Conservation (phyloP, 1,140 invertebrate genomes). For the Spodoptera litura region DNA sequence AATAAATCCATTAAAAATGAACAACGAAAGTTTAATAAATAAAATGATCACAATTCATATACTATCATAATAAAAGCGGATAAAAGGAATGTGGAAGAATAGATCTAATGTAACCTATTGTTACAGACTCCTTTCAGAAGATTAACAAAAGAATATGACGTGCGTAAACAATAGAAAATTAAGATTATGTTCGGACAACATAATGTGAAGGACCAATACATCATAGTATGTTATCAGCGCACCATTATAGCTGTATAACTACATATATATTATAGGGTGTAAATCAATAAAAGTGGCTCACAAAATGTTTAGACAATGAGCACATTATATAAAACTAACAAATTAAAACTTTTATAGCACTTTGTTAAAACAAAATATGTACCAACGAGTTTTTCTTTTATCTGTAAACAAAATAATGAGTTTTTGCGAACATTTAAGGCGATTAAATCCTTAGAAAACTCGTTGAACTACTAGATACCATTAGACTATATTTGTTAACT, state of each 20-base stretch:
- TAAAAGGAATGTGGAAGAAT: slow-evolving; percentile 34
- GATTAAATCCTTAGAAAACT: background rate
- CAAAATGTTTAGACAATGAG: too few relatives aligned
- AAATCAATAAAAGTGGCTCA: too few relatives aligned
- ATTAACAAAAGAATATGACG: slow-evolving; percentile 43
- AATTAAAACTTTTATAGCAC: too few relatives aligned
- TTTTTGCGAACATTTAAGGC: background rate
- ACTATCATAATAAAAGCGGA: slow-evolving; percentile 2
- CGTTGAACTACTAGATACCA: too few relatives aligned
- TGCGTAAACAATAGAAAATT: slow-evolving; percentile 50
- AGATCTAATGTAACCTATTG: slow-evolving; percentile 43
- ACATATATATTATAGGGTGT: background rate
- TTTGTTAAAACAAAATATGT: too few relatives aligned
- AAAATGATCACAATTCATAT: slow-evolving; percentile 7
- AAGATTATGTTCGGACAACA: slow-evolving; percentile 21
- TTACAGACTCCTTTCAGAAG: slow-evolving; percentile 46
- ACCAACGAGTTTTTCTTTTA: too few relatives aligned
- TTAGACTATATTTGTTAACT: background rate
- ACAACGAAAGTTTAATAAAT: slow-evolving; percentile 14
- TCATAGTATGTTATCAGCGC: background rate
- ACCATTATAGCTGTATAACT: background rate
- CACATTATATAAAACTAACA: too few relatives aligned
- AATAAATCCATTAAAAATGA: background rate
- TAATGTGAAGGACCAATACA: slow-evolving; percentile 17
- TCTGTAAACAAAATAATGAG: background rate